These are phyloP conservation scores for Spilarctia lutea DNA, from an alignment of 2,888 invertebrate species.

Conservation along the genomic window DNA sequence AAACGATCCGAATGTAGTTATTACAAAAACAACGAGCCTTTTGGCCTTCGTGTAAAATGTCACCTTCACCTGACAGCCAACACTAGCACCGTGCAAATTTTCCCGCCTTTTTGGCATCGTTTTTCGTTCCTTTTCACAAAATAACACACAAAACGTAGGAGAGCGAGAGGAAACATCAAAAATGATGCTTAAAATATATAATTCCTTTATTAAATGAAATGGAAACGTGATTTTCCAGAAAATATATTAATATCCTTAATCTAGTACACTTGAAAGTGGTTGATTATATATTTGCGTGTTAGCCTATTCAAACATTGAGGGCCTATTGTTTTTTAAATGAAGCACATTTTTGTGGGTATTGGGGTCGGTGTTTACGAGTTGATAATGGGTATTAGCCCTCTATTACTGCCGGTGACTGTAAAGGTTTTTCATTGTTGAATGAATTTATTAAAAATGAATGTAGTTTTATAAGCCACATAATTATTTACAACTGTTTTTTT, in stretches of 20 bases:
- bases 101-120: no score
- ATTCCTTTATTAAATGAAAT: no score
- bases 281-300: conserved; percentile 13
- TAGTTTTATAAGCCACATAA: background rate
- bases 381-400: conserved; percentile 4
- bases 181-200: no score
- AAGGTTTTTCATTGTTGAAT: background rate
- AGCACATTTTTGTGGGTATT: conserved; percentile 6
- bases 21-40: no score
- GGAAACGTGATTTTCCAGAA: no score
- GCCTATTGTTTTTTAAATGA: conserved; percentile 2
- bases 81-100: no score
- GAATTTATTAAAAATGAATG: background rate
- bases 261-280: conserved; percentile 2
- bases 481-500: background rate
- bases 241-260: background rate
- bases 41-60: no score
- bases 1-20: no score
- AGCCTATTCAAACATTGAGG: conserved; percentile 3
- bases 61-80: no score
- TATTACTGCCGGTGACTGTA: background rate
- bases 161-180: no score
- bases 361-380: conserved; percentile 4
- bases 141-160: no score
- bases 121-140: no score